Evolutionary conservation across 2,113 vertebrate species (phyloP), one percentile per base, ranked within the genome.

Genomic region (Polyodon spathula): DNA sequence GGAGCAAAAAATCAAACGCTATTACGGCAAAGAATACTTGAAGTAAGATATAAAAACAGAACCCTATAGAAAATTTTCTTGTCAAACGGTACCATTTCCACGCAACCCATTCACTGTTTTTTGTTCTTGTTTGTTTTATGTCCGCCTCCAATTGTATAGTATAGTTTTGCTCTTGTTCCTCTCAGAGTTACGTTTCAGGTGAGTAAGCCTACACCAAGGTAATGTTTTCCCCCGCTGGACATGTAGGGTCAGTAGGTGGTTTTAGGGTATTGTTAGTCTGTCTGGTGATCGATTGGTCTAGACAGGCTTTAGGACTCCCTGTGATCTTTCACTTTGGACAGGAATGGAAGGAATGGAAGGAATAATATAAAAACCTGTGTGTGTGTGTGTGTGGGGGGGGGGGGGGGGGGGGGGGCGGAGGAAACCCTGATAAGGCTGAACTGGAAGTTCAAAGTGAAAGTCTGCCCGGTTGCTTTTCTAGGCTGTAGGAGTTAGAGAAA

Each of bases 211-310:
- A 27, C 3, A 27, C 27, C 27, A 27, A 27, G 27, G 27, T 27
- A 27, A 3, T 27, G 1, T 27, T 27, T 27, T 27, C 3, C 27
- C 27, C 27, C 27, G 27, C 27, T 27, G 27, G 27, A 27, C 27
- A 27, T 27, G 27, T 27, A 27, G 27, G 15, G 15, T 6, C 5
- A n/a, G 15, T n/a, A 50, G 14, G 12, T 50, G 12, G 12, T 52
- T 46, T 53, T 40, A 37, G 65, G 66, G 79, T 76, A 82, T 75
- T 81, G 74, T 84, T 78, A 76, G 82, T 73, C 76, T 73, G 68
- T 70, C 60, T 55, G 75, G 68, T 85, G 85, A 87, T 82, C 85
- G 83, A 87, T 85, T 73, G 79, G 83, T 88, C 83, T 87, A 86
- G 83, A 86, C 85, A 88, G 78, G 76, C 82, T 78, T 84, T 78